These are phyloP conservation scores for Spea bombifrons DNA, from an alignment of 2,113 vertebrate species.

Conservation along the genomic window DNA sequence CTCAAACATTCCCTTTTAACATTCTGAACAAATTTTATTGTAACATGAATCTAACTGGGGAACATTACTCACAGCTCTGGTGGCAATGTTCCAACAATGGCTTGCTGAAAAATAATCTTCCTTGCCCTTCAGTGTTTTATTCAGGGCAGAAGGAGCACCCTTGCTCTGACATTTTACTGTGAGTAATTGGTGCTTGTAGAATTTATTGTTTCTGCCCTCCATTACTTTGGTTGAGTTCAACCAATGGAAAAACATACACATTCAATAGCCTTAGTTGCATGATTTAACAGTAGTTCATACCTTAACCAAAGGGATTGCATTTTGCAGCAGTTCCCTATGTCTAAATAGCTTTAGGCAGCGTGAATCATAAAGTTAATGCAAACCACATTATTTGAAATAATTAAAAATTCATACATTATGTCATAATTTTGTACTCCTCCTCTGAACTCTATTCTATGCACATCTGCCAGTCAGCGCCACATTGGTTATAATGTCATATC, in stretches of 20 bases:
- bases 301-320: neutral
- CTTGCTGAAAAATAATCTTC: slow-evolving; percentile 41
- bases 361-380: neutral
- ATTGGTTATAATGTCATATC: no score
- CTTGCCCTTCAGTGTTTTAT: slow-evolving; percentile 43
- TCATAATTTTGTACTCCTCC: no score
- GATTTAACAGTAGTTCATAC: slow-evolving; percentile 18
- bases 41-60: slow-evolving; percentile 38
- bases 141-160: slow-evolving; percentile 36
- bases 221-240: slow-evolving; percentile 29
- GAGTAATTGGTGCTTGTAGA: slow-evolving; percentile 39
- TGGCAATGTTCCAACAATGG: slow-evolving; percentile 32
- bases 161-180: slow-evolving; percentile 36
- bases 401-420: no score
- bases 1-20: slow-evolving; percentile 25
- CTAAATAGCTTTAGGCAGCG: neutral
- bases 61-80: slow-evolving; percentile 30
- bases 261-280: slow-evolving; percentile 4
- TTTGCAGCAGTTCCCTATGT: slow-evolving; percentile 7
- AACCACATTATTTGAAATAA: no score
- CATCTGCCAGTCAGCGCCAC: no score
- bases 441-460: no score
- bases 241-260: slow-evolving; percentile 8
- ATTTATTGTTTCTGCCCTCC: slow-evolving; percentile 35
- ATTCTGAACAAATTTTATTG: slow-evolving; percentile 35